Evolutionary conservation across 2,888 invertebrate species (phyloP).

Genomic region (Caenorhabditis imperialis): DNA sequence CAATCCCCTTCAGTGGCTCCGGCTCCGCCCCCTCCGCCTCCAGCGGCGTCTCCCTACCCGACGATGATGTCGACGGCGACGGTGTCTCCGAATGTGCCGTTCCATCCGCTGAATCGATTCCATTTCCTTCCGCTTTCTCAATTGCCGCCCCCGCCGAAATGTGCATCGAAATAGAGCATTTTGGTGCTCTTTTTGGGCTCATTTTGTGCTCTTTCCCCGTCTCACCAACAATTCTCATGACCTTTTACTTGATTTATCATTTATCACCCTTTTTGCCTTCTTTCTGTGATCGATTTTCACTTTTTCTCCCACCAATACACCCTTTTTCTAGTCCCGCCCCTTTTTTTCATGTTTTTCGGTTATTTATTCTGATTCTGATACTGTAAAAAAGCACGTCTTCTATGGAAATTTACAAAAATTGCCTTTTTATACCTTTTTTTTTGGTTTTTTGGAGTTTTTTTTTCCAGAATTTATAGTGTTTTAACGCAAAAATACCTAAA

Average conservation of each 20-base stretch:
- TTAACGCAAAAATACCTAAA: no score
- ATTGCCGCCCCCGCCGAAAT: conserved; percentile 65
- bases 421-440: no score
- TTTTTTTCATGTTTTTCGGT: no score
- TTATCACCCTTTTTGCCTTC: neutral
- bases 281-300: conserved; percentile 5
- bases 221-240: neutral
- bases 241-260: neutral
- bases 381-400: no score
- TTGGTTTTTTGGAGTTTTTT: no score
- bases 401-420: no score
- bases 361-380: no score
- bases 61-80: conserved; percentile 30
- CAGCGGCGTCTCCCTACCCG: conserved; percentile 23
- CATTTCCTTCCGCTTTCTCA: conserved; percentile 57
- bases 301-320: neutral
- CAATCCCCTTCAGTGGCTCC: conserved; percentile 16
- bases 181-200: neutral
- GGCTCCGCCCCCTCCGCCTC: conserved; percentile 48
- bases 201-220: neutral
- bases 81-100: conserved; percentile 30
- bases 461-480: no score
- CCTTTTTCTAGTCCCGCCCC: no score
- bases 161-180: neutral
- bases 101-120: conserved; percentile 56